Evolutionary conservation across 1,140 invertebrate genomes (phyloP).

Genomic region (Cydia splendana): DNA sequence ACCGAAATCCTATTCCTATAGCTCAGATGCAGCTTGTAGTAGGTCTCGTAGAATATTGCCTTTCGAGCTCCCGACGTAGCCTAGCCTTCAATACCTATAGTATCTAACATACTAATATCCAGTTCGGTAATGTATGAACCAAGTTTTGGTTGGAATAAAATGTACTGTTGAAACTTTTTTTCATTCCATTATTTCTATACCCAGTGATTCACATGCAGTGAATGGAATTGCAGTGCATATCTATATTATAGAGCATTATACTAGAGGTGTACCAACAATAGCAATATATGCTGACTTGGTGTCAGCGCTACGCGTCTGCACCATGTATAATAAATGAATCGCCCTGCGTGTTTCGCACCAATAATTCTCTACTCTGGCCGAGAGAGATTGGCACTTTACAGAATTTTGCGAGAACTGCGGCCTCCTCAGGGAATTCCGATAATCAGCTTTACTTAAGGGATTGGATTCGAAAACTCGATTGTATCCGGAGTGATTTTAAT

Average conservation of each 20-base stretch:
- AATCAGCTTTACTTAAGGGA: constrained; percentile 78
- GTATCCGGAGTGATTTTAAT: constrained; percentile 76
- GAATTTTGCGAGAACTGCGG: constrained; percentile 61
- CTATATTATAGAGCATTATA: no score
- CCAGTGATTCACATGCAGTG: no score
- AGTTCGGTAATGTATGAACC: no score
- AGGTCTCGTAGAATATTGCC: not conserved
- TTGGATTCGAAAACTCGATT: constrained; percentile 74
- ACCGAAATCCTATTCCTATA: not conserved
- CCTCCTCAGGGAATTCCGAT: constrained; percentile 63
- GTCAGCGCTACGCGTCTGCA: constrained; percentile 13
- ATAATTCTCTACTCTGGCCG: constrained; percentile 56
- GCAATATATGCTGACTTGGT: constrained; percentile 7
- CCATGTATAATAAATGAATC: constrained; percentile 66
- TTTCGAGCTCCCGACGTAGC: no score
- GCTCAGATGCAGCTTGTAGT: not conserved
- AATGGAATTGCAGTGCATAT: no score
- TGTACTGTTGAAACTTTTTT: no score
- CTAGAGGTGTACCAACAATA: no score
- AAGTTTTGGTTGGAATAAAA: no score
- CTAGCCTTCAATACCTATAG: no score
- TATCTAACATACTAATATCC: no score
- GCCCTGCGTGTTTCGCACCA: constrained; percentile 57
- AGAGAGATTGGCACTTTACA: constrained; percentile 72
- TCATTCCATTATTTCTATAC: no score